These are phyloP conservation scores for Diceros bicornis DNA, from an alignment of 2,797 vertebrate genomes.

Conservation along the genomic window DNA sequence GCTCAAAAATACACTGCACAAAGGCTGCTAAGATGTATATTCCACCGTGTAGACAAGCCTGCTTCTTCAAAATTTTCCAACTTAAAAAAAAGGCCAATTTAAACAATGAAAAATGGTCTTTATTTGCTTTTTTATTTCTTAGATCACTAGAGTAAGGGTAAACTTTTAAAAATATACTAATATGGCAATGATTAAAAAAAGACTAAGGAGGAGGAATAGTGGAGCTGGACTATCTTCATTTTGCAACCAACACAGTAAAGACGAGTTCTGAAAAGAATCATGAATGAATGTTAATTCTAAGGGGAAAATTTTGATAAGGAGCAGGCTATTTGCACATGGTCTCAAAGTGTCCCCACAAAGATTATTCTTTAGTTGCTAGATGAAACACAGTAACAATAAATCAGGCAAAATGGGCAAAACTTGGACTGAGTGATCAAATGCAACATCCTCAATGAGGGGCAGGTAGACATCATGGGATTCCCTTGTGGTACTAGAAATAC, in stretches of 20 bases:
- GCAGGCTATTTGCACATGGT: not conserved
- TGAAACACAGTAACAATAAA: not conserved
- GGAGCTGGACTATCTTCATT: not conserved
- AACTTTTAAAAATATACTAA: constrained; percentile 14
- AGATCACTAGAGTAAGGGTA: not conserved
- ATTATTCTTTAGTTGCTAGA: not conserved
- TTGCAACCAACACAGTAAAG: not conserved
- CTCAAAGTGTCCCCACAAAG: not conserved
- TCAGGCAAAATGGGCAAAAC: not conserved
- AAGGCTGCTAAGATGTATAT: not conserved
- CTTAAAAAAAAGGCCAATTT: not conserved
- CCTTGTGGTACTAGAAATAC: not conserved
- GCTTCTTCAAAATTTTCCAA: not conserved
- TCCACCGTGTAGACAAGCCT: not conserved
- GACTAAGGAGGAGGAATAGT: not conserved
- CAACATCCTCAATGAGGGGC: not conserved
- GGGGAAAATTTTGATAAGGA: not conserved
- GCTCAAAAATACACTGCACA: constrained; percentile 2
- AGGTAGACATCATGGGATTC: not conserved
- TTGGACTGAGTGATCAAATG: not conserved
- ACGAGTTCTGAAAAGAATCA: not conserved
- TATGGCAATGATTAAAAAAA: not conserved
- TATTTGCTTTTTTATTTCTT: not conserved
- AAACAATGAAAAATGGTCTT: not conserved
- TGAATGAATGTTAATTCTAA: not conserved